Percentiles rank a stretch among this genome's conserved stretches.
Evolutionary conservation across 2,888 invertebrate species (phyloP).

Genomic region (Callyntrura sp.): DNA sequence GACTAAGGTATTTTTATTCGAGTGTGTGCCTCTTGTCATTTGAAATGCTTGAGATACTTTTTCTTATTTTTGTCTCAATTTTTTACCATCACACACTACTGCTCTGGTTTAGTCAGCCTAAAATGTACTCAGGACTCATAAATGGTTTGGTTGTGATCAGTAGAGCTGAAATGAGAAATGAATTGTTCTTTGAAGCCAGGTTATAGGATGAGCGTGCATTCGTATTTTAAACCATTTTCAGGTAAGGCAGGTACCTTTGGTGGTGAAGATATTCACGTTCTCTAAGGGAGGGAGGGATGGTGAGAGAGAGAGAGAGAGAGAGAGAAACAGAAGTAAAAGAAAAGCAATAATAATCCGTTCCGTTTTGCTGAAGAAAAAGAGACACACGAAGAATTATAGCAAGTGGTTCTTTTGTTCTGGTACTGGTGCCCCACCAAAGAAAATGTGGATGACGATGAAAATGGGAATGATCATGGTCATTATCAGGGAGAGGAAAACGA

Average conservation of each 20-base stretch:
- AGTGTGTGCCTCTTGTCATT: conserved; percentile 30
- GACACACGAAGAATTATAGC: conserved; percentile 33
- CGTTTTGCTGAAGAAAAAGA: conserved; percentile 65
- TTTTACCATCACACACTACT: conserved; percentile 41
- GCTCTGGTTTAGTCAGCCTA: conserved; percentile 68
- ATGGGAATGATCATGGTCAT: conserved; percentile 64
- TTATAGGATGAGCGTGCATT: no score
- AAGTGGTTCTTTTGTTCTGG: conserved; percentile 56
- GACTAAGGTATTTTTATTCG: conserved; percentile 25
- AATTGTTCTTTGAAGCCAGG: conserved; percentile 57
- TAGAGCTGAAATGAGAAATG: conserved; percentile 75
- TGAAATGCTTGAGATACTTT: conserved; percentile 66
- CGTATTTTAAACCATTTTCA: no score
- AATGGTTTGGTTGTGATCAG: conserved; percentile 67
- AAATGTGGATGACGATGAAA: conserved; percentile 54
- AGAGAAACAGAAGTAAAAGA: conserved; percentile 48
- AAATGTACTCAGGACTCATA: conserved; percentile 17
- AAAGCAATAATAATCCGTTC: conserved; percentile 67
- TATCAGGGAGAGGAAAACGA: conserved; percentile 13
- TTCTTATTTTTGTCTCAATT: conserved; percentile 20
- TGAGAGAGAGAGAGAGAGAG: no score
- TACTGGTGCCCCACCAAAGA: conserved; percentile 72
- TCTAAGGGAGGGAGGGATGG: no score
- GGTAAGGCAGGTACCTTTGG: no score
- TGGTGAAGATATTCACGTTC: no score